Percentiles rank a stretch among this genome's conserved stretches.
Conservation (phyloP, 2,888 invertebrate species). For the Dinocampus coccinellae region DNA sequence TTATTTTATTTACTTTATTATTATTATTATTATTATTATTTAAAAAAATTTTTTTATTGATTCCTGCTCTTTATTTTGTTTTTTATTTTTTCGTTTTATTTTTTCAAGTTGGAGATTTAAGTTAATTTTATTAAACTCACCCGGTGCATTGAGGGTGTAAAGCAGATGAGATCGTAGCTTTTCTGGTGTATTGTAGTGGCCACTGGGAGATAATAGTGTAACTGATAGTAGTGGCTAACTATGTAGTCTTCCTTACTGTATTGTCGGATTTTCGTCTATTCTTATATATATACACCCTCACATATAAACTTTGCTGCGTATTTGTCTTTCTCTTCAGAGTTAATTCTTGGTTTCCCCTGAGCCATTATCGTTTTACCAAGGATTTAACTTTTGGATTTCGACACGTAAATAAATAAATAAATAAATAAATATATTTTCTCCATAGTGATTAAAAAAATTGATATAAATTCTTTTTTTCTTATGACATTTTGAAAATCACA, state of each 20-base stretch:
- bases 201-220: slow-evolving; percentile 65
- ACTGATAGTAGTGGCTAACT: slow-evolving; percentile 67
- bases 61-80: neutral
- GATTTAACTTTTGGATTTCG: neutral
- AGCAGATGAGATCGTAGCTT: slow-evolving; percentile 29
- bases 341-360: slow-evolving; percentile 66
- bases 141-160: slow-evolving; percentile 36
- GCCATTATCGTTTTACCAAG: slow-evolving; percentile 53
- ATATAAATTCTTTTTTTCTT: too few relatives aligned
- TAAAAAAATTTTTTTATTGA: neutral
- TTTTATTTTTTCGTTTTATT: neutral
- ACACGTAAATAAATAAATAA: neutral
- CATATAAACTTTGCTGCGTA: neutral
- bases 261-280: slow-evolving; percentile 24
- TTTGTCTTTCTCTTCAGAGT: slow-evolving; percentile 42
- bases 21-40: too few relatives aligned
- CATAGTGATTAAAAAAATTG: too few relatives aligned
- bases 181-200: slow-evolving; percentile 47
- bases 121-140: slow-evolving; percentile 7
- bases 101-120: neutral
- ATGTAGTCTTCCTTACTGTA: slow-evolving; percentile 49
- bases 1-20: too few relatives aligned
- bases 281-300: slow-evolving; percentile 23
- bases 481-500: too few relatives aligned
- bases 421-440: too few relatives aligned